Percentiles rank a stretch among this genome's conserved stretches.
These are phyloP conservation scores for Actenoides lindsayi DNA, from an alignment of 2,113 vertebrate genomes.

Conservation along the genomic window DNA sequence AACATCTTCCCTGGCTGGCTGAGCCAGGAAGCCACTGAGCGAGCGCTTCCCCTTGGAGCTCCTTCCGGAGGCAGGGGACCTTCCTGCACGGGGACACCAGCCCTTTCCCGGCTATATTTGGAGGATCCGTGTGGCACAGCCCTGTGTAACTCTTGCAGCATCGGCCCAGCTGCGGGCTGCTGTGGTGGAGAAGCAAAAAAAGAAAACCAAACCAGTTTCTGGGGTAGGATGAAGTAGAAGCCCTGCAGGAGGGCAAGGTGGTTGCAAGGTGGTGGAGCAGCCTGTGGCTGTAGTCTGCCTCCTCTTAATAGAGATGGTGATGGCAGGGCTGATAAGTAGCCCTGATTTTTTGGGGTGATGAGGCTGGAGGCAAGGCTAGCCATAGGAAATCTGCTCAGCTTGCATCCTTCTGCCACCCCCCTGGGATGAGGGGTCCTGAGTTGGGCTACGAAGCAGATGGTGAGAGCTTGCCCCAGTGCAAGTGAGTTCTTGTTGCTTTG, in stretches of 20 bases:
- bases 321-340: not conserved
- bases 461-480: fast-evolving
- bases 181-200: too few relatives aligned
- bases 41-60: not conserved
- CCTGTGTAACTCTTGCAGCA: not conserved
- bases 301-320: not conserved
- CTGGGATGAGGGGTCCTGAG: not conserved
- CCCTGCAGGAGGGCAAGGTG: not conserved
- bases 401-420: not conserved
- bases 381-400: not conserved
- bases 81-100: not conserved
- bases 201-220: too few relatives aligned
- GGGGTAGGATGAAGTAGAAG: not conserved
- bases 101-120: not conserved
- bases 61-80: not conserved
- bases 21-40: not conserved
- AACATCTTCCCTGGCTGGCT: not conserved
- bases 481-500: not conserved
- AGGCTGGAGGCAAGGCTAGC: not conserved
- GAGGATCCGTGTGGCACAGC: not conserved
- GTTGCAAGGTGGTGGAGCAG: not conserved
- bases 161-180: not conserved
- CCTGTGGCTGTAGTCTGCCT: fast-evolving
- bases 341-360: not conserved
- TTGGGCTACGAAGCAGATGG: not conserved